Conservation (phyloP, 2,797 vertebrate species). For the Tapirus indicus region DNA sequence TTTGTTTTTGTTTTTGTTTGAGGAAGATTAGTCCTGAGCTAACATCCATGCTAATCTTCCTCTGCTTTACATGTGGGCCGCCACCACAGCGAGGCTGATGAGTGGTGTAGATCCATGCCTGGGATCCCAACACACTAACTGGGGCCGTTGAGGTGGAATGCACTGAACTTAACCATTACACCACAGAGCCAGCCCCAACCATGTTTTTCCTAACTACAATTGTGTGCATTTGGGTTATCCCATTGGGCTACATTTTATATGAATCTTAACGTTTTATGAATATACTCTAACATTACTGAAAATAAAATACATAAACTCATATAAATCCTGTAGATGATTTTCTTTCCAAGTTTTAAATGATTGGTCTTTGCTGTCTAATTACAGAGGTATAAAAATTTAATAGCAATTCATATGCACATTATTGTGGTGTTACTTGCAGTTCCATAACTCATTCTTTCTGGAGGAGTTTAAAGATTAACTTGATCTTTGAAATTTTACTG, state of each 20-base stretch:
- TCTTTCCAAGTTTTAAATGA: slow-evolving; percentile 59
- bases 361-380: slow-evolving; percentile 54
- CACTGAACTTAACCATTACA: too few species aligned
- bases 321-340: slow-evolving; percentile 36
- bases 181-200: too few species aligned
- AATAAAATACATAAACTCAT: slow-evolving; percentile 20
- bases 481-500: slow-evolving; percentile 57
- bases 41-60: too few species aligned
- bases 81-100: too few species aligned
- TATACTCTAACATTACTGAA: neutral
- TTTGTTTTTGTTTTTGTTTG: too few species aligned
- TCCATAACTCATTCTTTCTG: slow-evolving; percentile 7
- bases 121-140: too few species aligned
- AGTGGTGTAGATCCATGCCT: too few species aligned
- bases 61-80: too few species aligned
- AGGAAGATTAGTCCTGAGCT: too few species aligned
- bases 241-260: neutral
- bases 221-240: neutral
- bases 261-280: neutral
- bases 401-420: neutral
- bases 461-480: slow-evolving; percentile 44
- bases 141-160: too few species aligned
- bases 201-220: neutral
- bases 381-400: slow-evolving; percentile 53
- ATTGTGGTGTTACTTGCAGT: neutral